phyloP scores from a whole-genome alignment of 1,140 invertebrate species.

The Campoletis sonorensis region DNA sequence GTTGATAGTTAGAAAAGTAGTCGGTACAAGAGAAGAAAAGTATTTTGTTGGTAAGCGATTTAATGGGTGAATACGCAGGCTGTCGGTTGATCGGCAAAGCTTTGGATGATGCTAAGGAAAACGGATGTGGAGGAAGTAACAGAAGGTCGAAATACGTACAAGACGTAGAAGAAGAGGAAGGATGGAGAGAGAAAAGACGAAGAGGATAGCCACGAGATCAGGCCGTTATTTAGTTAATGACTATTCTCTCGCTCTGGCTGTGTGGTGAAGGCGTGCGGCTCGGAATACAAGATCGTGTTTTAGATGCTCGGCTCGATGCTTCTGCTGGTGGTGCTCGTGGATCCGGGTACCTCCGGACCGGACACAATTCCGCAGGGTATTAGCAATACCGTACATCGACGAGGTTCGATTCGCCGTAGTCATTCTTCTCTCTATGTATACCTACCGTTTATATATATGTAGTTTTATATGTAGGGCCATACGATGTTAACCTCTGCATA shows the following conservation, averaged over 20 bases:
- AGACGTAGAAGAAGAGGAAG: slow-evolving; percentile 15
- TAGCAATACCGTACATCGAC: slow-evolving; percentile 52
- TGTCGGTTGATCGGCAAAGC: neutral
- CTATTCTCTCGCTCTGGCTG: slow-evolving; percentile 70
- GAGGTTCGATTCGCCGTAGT: slow-evolving; percentile 44
- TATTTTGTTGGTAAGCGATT: neutral
- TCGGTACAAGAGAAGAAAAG: neutral
- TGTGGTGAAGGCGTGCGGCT: slow-evolving; percentile 57
- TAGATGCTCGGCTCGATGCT: slow-evolving; percentile 69
- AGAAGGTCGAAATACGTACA: neutral
- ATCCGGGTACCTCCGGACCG: slow-evolving; percentile 67
- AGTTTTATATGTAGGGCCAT: neutral
- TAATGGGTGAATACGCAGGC: neutral
- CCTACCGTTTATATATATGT: slow-evolving; percentile 23
- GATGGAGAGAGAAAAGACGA: slow-evolving; percentile 13
- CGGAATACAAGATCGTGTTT: slow-evolving; percentile 75
- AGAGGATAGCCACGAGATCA: slow-evolving; percentile 29
- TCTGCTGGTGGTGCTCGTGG: slow-evolving; percentile 54
- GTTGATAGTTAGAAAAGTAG: neutral
- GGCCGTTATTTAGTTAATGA: slow-evolving; percentile 74
- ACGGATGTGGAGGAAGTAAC: slow-evolving; percentile 12
- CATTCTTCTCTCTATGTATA: slow-evolving; percentile 34
- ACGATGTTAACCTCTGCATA: slow-evolving; percentile 17
- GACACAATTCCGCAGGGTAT: slow-evolving; percentile 47
- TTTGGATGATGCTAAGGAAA: neutral